Evolutionary conservation across 2,113 vertebrate genomes (phyloP).

Genomic region (Caranx melampygus): DNA sequence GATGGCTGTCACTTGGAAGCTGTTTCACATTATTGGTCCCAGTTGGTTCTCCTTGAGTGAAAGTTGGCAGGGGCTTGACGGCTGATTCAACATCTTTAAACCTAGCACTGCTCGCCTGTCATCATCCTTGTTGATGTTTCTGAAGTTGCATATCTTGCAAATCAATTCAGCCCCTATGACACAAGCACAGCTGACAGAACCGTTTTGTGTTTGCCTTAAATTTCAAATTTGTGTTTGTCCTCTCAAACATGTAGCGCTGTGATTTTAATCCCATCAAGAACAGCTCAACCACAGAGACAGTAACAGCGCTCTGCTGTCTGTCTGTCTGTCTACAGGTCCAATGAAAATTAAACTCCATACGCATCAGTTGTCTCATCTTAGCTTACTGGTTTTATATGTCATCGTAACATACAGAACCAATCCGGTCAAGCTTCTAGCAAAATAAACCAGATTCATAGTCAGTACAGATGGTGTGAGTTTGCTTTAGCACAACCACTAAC

Average conservation of each 20-base stretch:
- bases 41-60: constrained; percentile 21
- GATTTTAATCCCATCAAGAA: not conserved
- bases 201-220: not conserved
- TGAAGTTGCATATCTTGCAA: constrained; percentile 33
- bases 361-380: not conserved
- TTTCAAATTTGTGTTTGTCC: not conserved
- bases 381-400: not conserved
- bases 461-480: too few relatives aligned
- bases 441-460: too few relatives aligned
- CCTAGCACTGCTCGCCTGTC: constrained; percentile 1
- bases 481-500: too few relatives aligned
- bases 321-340: not conserved
- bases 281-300: not conserved
- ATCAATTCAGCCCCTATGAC: constrained; percentile 6
- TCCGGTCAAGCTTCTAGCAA: too few relatives aligned
- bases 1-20: constrained; percentile 29
- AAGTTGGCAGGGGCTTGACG: constrained; percentile 14
- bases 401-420: too few relatives aligned
- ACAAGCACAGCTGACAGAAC: not conserved
- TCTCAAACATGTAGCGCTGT: not conserved
- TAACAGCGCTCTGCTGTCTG: not conserved
- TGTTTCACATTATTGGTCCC: constrained; percentile 29
- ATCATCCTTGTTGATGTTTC: constrained; percentile 36
- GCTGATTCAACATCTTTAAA: constrained; percentile 49
- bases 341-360: not conserved